phyloP scores from a whole-genome alignment of 2,888 invertebrate species.

The Endomychus coccineus region DNA sequence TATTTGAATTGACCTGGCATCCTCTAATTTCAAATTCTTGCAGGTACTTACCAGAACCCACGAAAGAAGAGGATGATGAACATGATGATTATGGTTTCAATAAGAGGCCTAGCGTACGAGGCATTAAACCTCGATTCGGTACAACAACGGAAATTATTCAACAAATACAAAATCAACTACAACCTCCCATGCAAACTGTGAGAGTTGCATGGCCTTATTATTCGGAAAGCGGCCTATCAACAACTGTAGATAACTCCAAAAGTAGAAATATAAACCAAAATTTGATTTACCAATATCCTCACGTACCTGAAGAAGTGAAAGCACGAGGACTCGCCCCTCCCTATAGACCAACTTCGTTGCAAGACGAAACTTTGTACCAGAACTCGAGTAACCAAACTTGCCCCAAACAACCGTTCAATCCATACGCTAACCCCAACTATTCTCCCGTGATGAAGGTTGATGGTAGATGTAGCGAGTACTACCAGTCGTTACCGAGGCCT shows the following conservation, averaged over 20 bases:
- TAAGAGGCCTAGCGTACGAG: conserved; percentile 79
- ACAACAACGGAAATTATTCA: conserved; percentile 73
- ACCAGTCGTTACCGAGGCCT: conserved; percentile 35
- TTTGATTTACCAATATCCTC: conserved; percentile 30
- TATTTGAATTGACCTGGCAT: no score
- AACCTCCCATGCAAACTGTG: conserved; percentile 45
- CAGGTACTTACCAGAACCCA: conserved; percentile 51
- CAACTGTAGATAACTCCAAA: conserved; percentile 32
- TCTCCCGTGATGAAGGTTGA: conserved; percentile 36
- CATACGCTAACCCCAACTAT: conserved; percentile 31
- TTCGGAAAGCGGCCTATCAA: conserved; percentile 49
- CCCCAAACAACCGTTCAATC: conserved; percentile 26
- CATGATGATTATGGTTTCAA: conserved; percentile 88
- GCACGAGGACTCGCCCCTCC: conserved; percentile 27
- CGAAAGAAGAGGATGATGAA: conserved; percentile 62
- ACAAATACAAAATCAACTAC: conserved; percentile 66
- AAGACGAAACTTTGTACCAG: conserved; percentile 47
- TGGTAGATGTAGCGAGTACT: conserved; percentile 35
- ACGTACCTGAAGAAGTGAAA: conserved; percentile 31
- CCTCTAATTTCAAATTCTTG: no score
- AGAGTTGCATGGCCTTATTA: conserved; percentile 61
- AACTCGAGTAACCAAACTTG: conserved; percentile 39
- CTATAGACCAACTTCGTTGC: conserved; percentile 37
- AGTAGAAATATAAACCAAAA: conserved; percentile 32
- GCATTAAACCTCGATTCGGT: conserved; percentile 80